Conservation (phyloP, 2,888 invertebrate species). For the Oligia fasciuncula region DNA sequence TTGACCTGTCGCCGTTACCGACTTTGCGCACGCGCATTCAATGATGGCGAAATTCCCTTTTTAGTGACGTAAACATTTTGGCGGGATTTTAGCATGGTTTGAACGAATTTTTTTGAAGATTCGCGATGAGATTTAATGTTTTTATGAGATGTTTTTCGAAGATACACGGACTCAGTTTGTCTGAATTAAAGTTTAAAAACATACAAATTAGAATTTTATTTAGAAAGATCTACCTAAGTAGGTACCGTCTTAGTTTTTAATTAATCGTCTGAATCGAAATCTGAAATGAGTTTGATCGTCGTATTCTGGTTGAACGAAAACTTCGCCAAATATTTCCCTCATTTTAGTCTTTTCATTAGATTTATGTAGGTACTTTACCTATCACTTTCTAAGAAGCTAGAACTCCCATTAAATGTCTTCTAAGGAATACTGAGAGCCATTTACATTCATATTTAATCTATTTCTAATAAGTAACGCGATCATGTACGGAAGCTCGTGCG, state of each 20-base stretch:
- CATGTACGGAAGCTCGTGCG: conserved; percentile 72
- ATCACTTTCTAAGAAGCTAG: background rate
- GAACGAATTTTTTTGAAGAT: background rate
- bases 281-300: background rate
- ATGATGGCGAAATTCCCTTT: conserved; percentile 47
- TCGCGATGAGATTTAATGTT: background rate
- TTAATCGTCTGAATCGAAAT: too few species aligned
- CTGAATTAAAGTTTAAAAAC: background rate
- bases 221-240: too few species aligned
- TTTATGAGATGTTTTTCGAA: background rate
- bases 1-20: conserved; percentile 65
- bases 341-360: background rate
- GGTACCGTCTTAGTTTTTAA: background rate
- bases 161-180: background rate
- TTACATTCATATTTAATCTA: conserved; percentile 50
- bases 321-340: background rate
- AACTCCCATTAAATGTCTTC: background rate
- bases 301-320: background rate
- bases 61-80: conserved; percentile 45
- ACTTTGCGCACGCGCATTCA: conserved; percentile 50
- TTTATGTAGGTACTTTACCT: background rate
- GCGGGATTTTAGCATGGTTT: conserved; percentile 30
- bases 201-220: background rate
- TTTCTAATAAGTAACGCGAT: conserved; percentile 63
- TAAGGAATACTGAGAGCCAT: conserved; percentile 1